Conservation (phyloP, 2,888 invertebrate species). For the Troilus luridus region DNA sequence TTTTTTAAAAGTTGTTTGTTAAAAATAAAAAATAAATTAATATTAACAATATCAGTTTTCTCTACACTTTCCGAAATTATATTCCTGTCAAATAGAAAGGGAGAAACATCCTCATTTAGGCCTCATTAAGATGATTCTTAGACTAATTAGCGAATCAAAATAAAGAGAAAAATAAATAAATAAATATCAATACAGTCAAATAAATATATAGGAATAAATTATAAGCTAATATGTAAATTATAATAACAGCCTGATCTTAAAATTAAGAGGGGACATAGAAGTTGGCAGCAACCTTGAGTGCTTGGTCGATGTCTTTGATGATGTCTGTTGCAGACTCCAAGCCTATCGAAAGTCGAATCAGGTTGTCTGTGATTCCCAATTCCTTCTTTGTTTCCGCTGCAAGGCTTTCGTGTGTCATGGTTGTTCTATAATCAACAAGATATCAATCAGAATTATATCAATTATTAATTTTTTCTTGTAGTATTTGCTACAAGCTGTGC, state of each 20-base stretch:
- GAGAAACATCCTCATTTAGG: not conserved
- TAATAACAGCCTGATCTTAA: not conserved
- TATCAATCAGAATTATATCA: no score
- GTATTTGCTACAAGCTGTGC: no score
- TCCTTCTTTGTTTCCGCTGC: constrained; percentile 79
- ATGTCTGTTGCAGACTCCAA: constrained; percentile 90
- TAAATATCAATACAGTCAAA: no score
- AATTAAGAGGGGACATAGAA: not conserved
- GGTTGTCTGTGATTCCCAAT: constrained; percentile 86
- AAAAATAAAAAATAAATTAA: not conserved
- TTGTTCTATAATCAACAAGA: constrained; percentile 73
- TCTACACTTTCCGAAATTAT: not conserved
- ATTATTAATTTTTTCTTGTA: no score
- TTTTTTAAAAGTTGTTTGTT: not conserved
- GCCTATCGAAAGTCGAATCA: constrained; percentile 91
- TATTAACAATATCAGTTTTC: not conserved
- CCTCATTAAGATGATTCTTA: no score
- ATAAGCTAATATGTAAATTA: no score
- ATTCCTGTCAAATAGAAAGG: not conserved
- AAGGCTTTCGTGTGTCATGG: constrained; percentile 97
- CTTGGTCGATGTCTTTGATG: constrained; percentile 86
- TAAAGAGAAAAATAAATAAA: no score
- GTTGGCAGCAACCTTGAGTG: constrained; percentile 68
- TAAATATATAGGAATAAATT: no score
- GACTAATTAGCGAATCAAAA: no score